A percentile compares a stretch with the other conserved stretches of the same genome.
Evolutionary conservation across 2,797 vertebrate species (phyloP).

Genomic region (Lates japonicus): DNA sequence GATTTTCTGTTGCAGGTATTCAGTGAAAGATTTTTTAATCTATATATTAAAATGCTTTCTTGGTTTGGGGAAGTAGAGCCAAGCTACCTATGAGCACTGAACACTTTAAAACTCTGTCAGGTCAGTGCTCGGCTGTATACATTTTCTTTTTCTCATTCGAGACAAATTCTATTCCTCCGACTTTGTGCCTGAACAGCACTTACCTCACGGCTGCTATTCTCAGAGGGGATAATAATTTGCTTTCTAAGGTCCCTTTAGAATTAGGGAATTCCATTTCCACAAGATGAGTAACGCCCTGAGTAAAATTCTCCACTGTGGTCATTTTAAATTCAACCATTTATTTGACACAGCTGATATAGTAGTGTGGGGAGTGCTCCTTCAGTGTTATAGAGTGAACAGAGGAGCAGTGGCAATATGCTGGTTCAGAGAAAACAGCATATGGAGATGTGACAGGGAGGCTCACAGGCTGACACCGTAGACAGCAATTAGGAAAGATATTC

Average conservation of each 20-base stretch:
- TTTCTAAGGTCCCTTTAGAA: slow-evolving; percentile 71
- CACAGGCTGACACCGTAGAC: slow-evolving; percentile 45
- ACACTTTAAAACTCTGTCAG: slow-evolving; percentile 31
- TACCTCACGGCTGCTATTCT: slow-evolving; percentile 61
- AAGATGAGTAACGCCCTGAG: slow-evolving; percentile 74
- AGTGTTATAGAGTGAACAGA: slow-evolving; percentile 37
- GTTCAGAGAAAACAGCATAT: slow-evolving; percentile 68
- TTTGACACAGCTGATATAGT: slow-evolving; percentile 71
- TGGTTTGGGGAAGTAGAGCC: slow-evolving; percentile 10
- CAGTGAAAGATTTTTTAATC: slow-evolving; percentile 7
- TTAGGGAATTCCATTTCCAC: slow-evolving; percentile 75
- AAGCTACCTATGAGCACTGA: not conserved
- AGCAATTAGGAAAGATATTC: slow-evolving; percentile 61
- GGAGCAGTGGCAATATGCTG: slow-evolving; percentile 47
- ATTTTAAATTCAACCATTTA: slow-evolving; percentile 70
- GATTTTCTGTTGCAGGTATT: slow-evolving; percentile 34
- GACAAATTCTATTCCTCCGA: slow-evolving; percentile 48
- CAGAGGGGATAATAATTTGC: slow-evolving; percentile 70
- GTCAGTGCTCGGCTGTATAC: slow-evolving; percentile 27
- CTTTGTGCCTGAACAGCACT: slow-evolving; percentile 52
- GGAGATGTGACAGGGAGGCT: slow-evolving; percentile 66
- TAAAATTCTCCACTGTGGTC: slow-evolving; percentile 72
- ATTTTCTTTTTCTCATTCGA: slow-evolving; percentile 55
- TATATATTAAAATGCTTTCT: slow-evolving; percentile 10
- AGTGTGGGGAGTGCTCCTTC: slow-evolving; percentile 42